Evolutionary conservation across 2,888 invertebrate species (phyloP).

Genomic region (Melanotus villosus): DNA sequence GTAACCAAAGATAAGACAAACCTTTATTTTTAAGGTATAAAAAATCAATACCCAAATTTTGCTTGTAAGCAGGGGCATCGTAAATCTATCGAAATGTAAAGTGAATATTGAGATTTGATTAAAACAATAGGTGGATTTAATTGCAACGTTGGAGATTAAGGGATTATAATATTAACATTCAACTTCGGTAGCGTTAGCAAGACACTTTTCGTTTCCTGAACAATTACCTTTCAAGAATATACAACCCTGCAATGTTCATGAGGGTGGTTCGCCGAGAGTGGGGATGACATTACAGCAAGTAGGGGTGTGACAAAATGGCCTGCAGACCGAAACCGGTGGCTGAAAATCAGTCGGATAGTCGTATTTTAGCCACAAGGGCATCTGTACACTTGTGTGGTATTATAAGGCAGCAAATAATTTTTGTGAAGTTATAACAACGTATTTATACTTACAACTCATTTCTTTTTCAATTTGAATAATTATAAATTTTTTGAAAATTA

Average conservation of each 20-base stretch:
- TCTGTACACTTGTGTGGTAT: slow-evolving; percentile 31
- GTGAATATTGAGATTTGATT: too few species aligned
- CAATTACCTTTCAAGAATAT: slow-evolving; percentile 42
- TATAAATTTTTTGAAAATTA: slow-evolving; percentile 10
- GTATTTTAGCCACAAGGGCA: slow-evolving; percentile 56
- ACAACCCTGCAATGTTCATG: slow-evolving; percentile 47
- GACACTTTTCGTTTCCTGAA: slow-evolving; percentile 23
- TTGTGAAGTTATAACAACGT: slow-evolving; percentile 9
- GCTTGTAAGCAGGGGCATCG: too few species aligned
- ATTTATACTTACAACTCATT: not conserved
- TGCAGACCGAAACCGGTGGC: slow-evolving; percentile 67
- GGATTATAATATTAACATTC: not conserved
- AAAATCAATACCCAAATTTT: too few species aligned
- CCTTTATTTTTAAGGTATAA: too few species aligned
- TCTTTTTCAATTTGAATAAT: not conserved
- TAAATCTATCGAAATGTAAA: too few species aligned
- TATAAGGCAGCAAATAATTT: slow-evolving; percentile 13
- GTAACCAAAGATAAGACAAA: too few species aligned
- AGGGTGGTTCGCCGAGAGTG: slow-evolving; percentile 59
- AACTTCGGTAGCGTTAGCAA: not conserved
- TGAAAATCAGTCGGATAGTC: slow-evolving; percentile 68
- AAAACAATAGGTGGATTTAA: not conserved
- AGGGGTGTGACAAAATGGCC: slow-evolving; percentile 76
- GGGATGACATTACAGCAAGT: slow-evolving; percentile 65
- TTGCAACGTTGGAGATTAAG: not conserved